Evolutionary conservation across 2,113 vertebrate species (phyloP), one percentile per base, ranked within the genome.

Genomic region (Thryonomys swinderianus): DNA sequence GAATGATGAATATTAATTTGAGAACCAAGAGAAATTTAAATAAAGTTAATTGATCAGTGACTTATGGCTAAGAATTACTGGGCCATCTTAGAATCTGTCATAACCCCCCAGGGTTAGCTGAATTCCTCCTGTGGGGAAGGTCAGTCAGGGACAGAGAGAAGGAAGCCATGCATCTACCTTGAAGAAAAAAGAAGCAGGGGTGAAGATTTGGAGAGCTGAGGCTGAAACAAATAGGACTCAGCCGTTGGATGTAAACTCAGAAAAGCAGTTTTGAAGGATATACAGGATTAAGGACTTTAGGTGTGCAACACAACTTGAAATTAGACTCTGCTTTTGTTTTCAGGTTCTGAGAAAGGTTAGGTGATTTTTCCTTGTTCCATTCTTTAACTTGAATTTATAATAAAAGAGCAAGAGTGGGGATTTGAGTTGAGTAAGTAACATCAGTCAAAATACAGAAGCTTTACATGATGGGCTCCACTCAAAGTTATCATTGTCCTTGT

Each of bases 341-440:
- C 14, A 5, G 3, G 69, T 83, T 48, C 34, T 67, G 83, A 14
- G 32, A 93, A 90, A 90, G 1, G 40, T 37, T 57, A 74, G 13
- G 51, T 37, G 55, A 83, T 83, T 95, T 87, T 25, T 66, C 23
- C 30, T 82, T 48, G 34, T 42, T 57, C 30, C 27, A 51, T 4
- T 55, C 37, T 59, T 95, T 84, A 76, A 27, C 85, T 92, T 18
- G 7, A 73, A 55, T 82, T 94, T 80, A 59, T 25, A 73, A 61
- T 89, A 71, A 37, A 71, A 55, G 6, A 83, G 6, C 66, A 59
- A 51, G 42, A 69, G 23, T 83, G 37, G 25, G 5, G 37, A 67
- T 71, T 94, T 93, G 78, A 85, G 8, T 74, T 69, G 62, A 95
- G 23, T 34, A 51, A 83, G 67, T 57, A 91, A 37, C 27, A 32